These are phyloP conservation scores for Cyprinodon brontotheroides DNA, from an alignment of 2,113 vertebrate genomes.

Conservation along the genomic window DNA sequence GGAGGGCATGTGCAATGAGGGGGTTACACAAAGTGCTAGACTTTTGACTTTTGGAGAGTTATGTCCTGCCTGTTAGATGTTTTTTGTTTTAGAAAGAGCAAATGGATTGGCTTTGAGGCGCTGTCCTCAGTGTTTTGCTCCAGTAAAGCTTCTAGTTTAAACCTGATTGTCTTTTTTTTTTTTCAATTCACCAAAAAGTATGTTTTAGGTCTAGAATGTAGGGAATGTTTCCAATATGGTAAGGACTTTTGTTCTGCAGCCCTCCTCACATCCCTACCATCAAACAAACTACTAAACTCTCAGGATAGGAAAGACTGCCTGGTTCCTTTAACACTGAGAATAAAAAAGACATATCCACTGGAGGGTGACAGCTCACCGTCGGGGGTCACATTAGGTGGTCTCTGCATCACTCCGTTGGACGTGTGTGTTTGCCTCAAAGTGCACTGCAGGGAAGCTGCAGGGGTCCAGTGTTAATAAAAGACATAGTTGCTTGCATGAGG, in stretches of 20 bases:
- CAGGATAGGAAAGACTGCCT: slow-evolving; percentile 22
- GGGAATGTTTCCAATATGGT: not conserved
- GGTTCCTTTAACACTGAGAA: slow-evolving; percentile 46
- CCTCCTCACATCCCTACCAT: slow-evolving; percentile 24
- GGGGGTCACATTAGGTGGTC: slow-evolving; percentile 46
- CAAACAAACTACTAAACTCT: slow-evolving; percentile 46
- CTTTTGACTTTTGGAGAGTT: slow-evolving; percentile 15
- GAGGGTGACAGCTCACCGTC: slow-evolving; percentile 57
- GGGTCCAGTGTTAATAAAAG: slow-evolving; percentile 48
- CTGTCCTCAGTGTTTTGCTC: slow-evolving; percentile 4
- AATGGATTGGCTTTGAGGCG: slow-evolving; percentile 2
- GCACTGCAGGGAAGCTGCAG: slow-evolving; percentile 26
- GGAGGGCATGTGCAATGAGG: slow-evolving; percentile 29
- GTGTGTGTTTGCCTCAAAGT: slow-evolving; percentile 8
- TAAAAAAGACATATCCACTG: slow-evolving; percentile 49
- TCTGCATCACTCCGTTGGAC: slow-evolving; percentile 13
- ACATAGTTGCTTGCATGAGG: slow-evolving; percentile 26
- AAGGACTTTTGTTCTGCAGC: slow-evolving; percentile 2
- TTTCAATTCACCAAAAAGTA: not conserved
- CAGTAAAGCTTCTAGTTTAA: slow-evolving; percentile 15
- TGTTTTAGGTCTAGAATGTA: not conserved
- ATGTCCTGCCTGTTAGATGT: slow-evolving; percentile 17
- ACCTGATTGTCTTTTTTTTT: not conserved
- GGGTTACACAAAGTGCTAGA: slow-evolving; percentile 13
- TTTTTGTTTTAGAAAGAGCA: slow-evolving; percentile 11